phyloP scores from a whole-genome alignment of 2,113 vertebrate genomes.

The Larimichthys polyactis region DNA sequence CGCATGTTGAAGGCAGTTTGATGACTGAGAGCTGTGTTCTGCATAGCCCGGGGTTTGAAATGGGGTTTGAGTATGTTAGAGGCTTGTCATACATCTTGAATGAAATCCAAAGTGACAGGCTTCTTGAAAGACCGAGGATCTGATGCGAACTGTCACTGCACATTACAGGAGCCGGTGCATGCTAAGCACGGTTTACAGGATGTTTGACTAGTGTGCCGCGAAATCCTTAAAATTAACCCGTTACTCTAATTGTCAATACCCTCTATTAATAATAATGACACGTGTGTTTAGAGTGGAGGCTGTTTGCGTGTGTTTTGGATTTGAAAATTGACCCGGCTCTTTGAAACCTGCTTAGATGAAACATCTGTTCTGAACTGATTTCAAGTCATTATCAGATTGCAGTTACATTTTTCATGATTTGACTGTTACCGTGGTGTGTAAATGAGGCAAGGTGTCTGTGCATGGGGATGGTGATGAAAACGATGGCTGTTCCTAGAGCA shows the following conservation, averaged over 20 bases:
- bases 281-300: slow-evolving; percentile 47
- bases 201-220: slow-evolving; percentile 54
- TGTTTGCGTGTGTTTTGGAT: slow-evolving; percentile 58
- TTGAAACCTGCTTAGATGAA: slow-evolving; percentile 51
- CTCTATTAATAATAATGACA: slow-evolving; percentile 37
- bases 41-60: slow-evolving; percentile 65
- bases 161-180: slow-evolving; percentile 57
- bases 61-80: slow-evolving; percentile 60
- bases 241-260: slow-evolving; percentile 48
- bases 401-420: slow-evolving; percentile 34
- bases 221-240: slow-evolving; percentile 41
- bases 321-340: slow-evolving; percentile 47
- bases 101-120: slow-evolving; percentile 74
- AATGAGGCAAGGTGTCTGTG: slow-evolving; percentile 2
- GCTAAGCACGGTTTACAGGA: slow-evolving; percentile 52
- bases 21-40: slow-evolving; percentile 60
- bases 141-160: slow-evolving; percentile 73
- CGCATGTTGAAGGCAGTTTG: slow-evolving; percentile 51
- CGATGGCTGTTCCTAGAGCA: slow-evolving; percentile 5
- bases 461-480: slow-evolving; percentile 4
- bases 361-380: slow-evolving; percentile 55
- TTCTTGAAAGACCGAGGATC: slow-evolving; percentile 70
- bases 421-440: slow-evolving; percentile 5
- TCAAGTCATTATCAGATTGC: slow-evolving; percentile 40
- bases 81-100: slow-evolving; percentile 69